Conservation (phyloP, 2,888 invertebrate genomes). For the Latheticus oryzae region DNA sequence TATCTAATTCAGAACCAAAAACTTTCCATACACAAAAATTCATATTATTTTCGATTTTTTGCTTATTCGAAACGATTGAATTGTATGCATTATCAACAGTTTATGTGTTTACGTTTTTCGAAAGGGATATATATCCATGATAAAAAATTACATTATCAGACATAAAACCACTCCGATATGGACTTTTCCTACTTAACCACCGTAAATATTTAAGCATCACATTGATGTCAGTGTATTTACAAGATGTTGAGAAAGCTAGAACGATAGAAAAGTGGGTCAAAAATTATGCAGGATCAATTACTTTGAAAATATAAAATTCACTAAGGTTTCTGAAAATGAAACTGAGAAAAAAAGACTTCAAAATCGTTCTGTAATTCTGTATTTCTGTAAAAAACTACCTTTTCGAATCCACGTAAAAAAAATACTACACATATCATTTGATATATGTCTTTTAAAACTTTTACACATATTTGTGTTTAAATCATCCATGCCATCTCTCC, state of each 20-base stretch:
- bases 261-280: conserved; percentile 6
- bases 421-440: too few species aligned
- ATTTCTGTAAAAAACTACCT: too few species aligned
- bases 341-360: conserved; percentile 9
- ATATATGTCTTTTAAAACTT: too few species aligned
- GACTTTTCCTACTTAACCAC: conserved; percentile 13
- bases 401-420: too few species aligned
- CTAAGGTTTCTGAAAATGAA: not conserved
- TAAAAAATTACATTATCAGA: conserved; percentile 20
- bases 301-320: conserved; percentile 1
- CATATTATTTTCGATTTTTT: too few species aligned
- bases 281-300: not conserved
- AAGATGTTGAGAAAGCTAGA: conserved; percentile 4
- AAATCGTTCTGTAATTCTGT: too few species aligned
- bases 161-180: conserved; percentile 15
- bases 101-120: conserved; percentile 32
- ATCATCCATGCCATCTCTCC: too few species aligned
- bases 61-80: too few species aligned
- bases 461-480: too few species aligned
- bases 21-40: too few species aligned
- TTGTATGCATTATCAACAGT: conserved; percentile 14
- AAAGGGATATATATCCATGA: conserved; percentile 24
- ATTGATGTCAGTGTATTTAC: conserved; percentile 10
- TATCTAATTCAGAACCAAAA: too few species aligned
- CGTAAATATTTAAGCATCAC: conserved; percentile 21